phyloP scores from a whole-genome alignment of 2,888 invertebrate species.

The Pandemis corylana region DNA sequence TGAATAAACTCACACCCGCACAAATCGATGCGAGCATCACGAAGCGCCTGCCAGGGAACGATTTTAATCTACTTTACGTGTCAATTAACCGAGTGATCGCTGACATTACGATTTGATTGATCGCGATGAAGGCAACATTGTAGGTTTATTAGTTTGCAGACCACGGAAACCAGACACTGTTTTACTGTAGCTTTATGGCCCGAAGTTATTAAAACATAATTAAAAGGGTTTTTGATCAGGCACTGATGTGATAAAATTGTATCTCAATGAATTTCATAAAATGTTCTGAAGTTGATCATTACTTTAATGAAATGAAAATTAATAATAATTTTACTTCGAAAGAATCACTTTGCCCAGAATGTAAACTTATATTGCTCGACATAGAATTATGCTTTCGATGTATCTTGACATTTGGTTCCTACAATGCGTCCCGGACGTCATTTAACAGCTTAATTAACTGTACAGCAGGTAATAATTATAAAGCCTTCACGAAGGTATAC shows the following conservation, averaged over 20 bases:
- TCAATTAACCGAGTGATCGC: conserved; percentile 49
- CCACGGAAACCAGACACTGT: conserved; percentile 9
- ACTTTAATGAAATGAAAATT: background rate
- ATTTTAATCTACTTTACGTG: conserved; percentile 32
- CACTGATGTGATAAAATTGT: background rate
- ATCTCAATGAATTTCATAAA: background rate
- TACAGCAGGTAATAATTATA: conserved; percentile 29
- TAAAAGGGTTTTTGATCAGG: background rate
- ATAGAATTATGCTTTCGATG: background rate
- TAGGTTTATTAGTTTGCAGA: conserved; percentile 13
- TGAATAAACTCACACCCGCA: conserved; percentile 47
- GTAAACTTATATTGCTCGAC: background rate
- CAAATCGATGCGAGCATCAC: conserved; percentile 16
- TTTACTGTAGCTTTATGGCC: conserved; percentile 8
- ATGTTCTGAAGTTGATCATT: background rate
- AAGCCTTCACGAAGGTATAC: conserved; percentile 1
- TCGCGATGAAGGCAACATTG: conserved; percentile 9
- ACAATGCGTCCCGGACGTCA: conserved; percentile 24
- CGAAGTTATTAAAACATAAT: background rate
- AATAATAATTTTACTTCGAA: background rate
- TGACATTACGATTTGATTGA: conserved; percentile 49
- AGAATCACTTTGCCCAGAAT: background rate
- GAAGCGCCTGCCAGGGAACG: conserved; percentile 10
- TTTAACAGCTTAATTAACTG: conserved; percentile 6
- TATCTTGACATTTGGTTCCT: conserved; percentile 26